Evolutionary conservation across 1,140 invertebrate species (phyloP).

Genomic region (Drosophila melanogaster): DNA sequence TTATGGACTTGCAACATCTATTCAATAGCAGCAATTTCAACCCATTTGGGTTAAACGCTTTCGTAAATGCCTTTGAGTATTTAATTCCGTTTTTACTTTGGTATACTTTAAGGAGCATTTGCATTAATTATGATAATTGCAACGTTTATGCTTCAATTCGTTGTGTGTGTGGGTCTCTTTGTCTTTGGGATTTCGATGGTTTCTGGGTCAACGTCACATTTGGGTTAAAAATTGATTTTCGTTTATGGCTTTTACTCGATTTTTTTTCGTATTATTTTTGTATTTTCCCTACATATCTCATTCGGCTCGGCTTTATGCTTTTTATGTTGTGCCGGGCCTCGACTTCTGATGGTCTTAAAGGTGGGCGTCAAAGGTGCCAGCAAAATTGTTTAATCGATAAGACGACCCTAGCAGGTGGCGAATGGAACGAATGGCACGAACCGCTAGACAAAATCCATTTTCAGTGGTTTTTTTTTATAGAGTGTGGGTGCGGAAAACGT

Average conservation of each 20-base stretch:
- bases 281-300: constrained; percentile 9
- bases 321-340: constrained; percentile 43
- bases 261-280: constrained; percentile 22
- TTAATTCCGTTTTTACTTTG: constrained; percentile 52
- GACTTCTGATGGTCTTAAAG: constrained; percentile 18
- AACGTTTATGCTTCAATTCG: constrained; percentile 55
- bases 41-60: constrained; percentile 28
- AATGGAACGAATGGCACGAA: constrained; percentile 33
- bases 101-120: constrained; percentile 53
- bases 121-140: constrained; percentile 67
- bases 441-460: constrained; percentile 14
- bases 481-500: constrained; percentile 19
- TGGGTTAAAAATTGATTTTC: constrained; percentile 64
- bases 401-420: constrained; percentile 37
- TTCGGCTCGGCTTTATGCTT: constrained; percentile 32
- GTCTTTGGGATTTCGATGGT: constrained; percentile 27
- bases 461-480: constrained; percentile 5
- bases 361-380: constrained; percentile 50
- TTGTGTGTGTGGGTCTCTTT: constrained; percentile 34
- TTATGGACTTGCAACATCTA: constrained; percentile 21
- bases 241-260: constrained; percentile 40
- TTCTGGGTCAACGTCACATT: constrained; percentile 62
- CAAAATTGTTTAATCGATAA: constrained; percentile 61
- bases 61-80: constrained; percentile 35
- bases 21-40: constrained; percentile 11